Percentiles rank a stretch among this genome's conserved stretches.
phyloP scores from a whole-genome alignment of 92 coral and sea anemone genomes.

The Porites rus region DNA sequence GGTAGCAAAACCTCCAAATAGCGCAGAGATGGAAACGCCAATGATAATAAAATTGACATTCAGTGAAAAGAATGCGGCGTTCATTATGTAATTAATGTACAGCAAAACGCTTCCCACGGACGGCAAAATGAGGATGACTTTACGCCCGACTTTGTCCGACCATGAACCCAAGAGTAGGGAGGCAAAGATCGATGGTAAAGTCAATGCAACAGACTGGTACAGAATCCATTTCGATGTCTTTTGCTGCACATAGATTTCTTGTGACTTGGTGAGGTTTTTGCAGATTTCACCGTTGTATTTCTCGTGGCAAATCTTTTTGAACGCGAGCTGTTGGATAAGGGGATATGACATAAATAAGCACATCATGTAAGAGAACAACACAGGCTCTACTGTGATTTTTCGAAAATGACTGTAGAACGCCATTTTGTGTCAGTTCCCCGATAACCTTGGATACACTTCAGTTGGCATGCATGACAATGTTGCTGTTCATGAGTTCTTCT shows the following conservation, averaged over 20 bases:
- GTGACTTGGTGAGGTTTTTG: conserved; percentile 71
- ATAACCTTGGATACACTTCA: too few relatives aligned
- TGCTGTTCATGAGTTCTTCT: too few relatives aligned
- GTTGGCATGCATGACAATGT: too few relatives aligned
- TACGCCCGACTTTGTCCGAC: conserved; percentile 96
- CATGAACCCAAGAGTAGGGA: conserved; percentile 90
- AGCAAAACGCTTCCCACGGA: conserved; percentile 76
- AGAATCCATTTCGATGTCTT: conserved; percentile 89
- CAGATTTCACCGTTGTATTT: conserved; percentile 74
- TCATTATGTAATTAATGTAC: conserved; percentile 72
- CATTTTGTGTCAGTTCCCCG: conserved; percentile 25
- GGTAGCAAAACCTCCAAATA: conserved; percentile 93
- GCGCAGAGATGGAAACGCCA: conserved; percentile 79
- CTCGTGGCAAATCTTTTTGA: conserved; percentile 80
- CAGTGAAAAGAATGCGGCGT: conserved; percentile 72
- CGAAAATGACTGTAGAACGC: conserved; percentile 6
- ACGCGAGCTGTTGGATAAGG: conserved; percentile 89
- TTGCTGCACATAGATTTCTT: conserved; percentile 69
- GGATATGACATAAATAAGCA: conserved; percentile 84
- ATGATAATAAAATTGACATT: conserved; percentile 76
- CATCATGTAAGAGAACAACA: conserved; percentile 86
- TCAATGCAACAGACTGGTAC: conserved; percentile 74
- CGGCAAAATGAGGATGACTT: conserved; percentile 77
- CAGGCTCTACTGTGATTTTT: conserved; percentile 91
- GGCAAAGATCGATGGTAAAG: conserved; percentile 79